Evolutionary conservation across 1,140 invertebrate species (phyloP).

Genomic region (Eriosoma lanigerum): DNA sequence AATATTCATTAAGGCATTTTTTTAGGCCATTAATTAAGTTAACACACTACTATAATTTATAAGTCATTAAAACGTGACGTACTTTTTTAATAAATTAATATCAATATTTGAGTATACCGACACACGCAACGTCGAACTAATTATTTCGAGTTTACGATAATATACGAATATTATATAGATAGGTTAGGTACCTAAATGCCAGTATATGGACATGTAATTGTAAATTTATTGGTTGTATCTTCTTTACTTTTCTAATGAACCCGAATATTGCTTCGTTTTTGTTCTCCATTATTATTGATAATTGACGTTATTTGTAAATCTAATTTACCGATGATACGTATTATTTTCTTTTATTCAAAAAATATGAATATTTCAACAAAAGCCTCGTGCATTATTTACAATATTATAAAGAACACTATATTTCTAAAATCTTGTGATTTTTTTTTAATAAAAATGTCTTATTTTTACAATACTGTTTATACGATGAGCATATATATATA

Average conservation of each 20-base stretch:
- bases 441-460: too few relatives aligned
- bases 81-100: constrained; percentile 2
- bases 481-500: too few relatives aligned
- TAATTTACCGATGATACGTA: too few relatives aligned
- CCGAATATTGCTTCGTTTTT: background rate
- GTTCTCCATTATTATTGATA: background rate
- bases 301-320: background rate
- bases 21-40: constrained; percentile 1
- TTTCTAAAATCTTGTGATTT: too few relatives aligned
- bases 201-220: background rate
- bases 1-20: too few relatives aligned
- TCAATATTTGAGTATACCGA: constrained; percentile 5
- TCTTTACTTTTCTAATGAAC: background rate
- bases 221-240: background rate
- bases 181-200: too few relatives aligned
- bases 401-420: too few relatives aligned
- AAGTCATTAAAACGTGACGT: background rate
- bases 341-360: too few relatives aligned
- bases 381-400: too few relatives aligned
- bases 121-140: background rate
- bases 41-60: background rate
- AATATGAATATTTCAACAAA: too few relatives aligned
- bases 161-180: too few relatives aligned
- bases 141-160: background rate
- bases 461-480: too few relatives aligned